Conservation (phyloP, 2,113 vertebrate species). For the Piaya cayana region DNA sequence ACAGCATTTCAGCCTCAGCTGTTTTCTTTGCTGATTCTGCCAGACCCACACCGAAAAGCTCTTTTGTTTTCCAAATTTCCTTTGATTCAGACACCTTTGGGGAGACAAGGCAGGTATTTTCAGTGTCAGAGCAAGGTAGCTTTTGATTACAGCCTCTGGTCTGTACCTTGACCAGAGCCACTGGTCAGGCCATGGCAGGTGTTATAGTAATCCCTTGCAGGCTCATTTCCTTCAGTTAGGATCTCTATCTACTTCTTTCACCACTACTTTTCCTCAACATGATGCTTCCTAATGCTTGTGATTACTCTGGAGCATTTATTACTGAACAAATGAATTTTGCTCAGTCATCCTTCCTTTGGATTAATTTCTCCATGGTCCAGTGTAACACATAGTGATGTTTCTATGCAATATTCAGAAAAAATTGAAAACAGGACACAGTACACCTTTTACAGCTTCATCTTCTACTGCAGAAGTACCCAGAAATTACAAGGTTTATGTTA, state of each 20-base stretch:
- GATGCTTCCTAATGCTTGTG: neutral
- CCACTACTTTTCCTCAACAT: neutral
- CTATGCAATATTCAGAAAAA: neutral
- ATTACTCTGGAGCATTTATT: neutral
- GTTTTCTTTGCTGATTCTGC: neutral
- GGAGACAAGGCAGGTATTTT: neutral
- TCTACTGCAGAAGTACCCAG: neutral
- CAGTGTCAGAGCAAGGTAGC: neutral
- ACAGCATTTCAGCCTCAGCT: neutral
- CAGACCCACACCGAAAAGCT: rapidly evolving
- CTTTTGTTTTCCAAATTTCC: neutral
- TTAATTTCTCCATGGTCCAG: neutral
- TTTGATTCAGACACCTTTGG: neutral
- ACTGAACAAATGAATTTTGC: neutral
- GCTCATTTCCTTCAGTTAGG: neutral
- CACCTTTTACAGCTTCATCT: neutral
- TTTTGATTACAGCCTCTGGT: neutral
- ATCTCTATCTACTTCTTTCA: neutral
- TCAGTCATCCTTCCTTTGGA: neutral
- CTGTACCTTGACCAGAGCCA: neutral
- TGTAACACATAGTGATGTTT: neutral
- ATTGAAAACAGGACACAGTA: neutral
- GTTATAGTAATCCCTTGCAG: neutral
- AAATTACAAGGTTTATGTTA: neutral
- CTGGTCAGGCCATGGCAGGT: neutral